A percentile compares a stretch with the other conserved stretches of the same genome.
Evolutionary conservation across 1,140 invertebrate genomes (phyloP).

Genomic region (Carposina sasakii): DNA sequence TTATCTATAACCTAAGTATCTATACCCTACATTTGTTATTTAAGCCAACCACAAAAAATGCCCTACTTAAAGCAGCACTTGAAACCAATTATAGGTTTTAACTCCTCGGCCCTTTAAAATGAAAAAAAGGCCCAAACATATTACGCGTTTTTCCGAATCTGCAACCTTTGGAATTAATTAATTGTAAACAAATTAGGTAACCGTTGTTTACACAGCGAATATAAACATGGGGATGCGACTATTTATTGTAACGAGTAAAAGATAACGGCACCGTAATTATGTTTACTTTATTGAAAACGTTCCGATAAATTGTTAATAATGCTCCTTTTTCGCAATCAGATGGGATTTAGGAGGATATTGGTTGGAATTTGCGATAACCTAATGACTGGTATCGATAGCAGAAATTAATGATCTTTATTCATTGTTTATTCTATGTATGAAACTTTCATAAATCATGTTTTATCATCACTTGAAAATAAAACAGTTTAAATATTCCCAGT

Average conservation of each 20-base stretch:
- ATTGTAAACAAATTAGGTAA: conserved; percentile 28
- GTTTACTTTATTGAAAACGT: conserved; percentile 14
- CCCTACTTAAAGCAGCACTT: conserved; percentile 49
- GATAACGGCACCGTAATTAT: conserved; percentile 16
- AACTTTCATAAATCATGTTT: too few species aligned
- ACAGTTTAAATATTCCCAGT: too few species aligned
- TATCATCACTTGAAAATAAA: too few species aligned
- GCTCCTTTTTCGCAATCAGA: neutral
- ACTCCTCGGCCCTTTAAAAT: conserved; percentile 34
- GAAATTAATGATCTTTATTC: too few species aligned
- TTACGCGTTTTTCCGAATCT: conserved; percentile 30
- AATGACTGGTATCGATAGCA: too few species aligned
- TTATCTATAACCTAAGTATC: too few species aligned
- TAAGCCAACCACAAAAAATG: too few species aligned
- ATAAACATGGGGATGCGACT: conserved; percentile 12
- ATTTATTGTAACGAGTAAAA: conserved; percentile 22
- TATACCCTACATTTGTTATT: too few species aligned
- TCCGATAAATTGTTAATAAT: conserved; percentile 6
- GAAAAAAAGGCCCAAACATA: conserved; percentile 33
- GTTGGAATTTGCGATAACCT: too few species aligned
- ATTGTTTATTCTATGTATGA: too few species aligned
- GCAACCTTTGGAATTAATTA: conserved; percentile 20
- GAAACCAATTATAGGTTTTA: conserved; percentile 59
- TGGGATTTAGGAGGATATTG: too few species aligned
- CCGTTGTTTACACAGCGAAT: conserved; percentile 9